Conservation (phyloP, 1,140 invertebrate species). For the Papilio xuthus region DNA sequence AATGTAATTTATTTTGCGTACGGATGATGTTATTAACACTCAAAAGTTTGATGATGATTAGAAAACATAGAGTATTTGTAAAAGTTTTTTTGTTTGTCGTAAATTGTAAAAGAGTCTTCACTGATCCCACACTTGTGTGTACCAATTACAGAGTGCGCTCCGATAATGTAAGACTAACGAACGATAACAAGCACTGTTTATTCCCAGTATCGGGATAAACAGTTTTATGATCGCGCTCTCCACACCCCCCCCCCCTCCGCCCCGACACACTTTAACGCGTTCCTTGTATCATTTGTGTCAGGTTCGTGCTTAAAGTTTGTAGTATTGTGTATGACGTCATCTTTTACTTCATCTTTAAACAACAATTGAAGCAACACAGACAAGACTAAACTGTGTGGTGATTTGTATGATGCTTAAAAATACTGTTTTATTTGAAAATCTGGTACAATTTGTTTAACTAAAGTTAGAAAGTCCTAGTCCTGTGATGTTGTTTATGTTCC, state of each 20-base stretch:
- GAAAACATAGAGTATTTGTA: neutral
- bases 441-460: neutral
- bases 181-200: slow-evolving; percentile 57
- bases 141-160: slow-evolving; percentile 65
- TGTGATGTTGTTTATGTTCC: neutral
- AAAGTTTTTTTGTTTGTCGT: slow-evolving; percentile 30
- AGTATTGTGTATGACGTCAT: neutral
- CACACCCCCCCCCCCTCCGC: neutral
- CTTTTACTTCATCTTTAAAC: too few species aligned
- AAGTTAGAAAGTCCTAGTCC: neutral
- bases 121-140: slow-evolving; percentile 40
- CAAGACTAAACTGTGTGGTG: too few species aligned
- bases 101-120: slow-evolving; percentile 37
- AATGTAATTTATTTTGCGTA: too few species aligned
- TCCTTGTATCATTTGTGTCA: slow-evolving; percentile 24
- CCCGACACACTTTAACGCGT: neutral
- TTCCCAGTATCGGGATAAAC: slow-evolving; percentile 50
- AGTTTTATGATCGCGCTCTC: slow-evolving; percentile 45
- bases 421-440: neutral
- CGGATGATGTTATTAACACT: too few species aligned
- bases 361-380: too few species aligned
- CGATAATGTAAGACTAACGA: slow-evolving; percentile 69
- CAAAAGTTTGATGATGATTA: too few species aligned
- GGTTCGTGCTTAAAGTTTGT: neutral
- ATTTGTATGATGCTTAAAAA: too few species aligned